Conservation (phyloP, 2,797 vertebrate genomes). For the Lerista edwardsae region DNA sequence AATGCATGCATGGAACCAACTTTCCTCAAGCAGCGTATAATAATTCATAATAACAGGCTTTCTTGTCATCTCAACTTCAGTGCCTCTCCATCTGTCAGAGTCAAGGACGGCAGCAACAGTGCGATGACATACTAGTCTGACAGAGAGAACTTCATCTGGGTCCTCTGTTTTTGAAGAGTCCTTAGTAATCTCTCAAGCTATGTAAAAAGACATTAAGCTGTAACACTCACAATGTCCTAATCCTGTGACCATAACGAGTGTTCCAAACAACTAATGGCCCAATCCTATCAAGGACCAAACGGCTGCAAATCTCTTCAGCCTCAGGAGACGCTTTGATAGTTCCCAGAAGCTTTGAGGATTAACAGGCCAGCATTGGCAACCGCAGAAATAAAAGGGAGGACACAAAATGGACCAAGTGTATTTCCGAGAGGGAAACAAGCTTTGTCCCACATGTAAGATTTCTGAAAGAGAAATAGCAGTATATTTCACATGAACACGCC, state of each 20-base stretch:
- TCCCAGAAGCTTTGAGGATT: too few species aligned
- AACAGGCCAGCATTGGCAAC: too few species aligned
- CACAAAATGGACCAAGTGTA: too few species aligned
- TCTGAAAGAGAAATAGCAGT: too few species aligned
- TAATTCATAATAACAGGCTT: constrained; percentile 33
- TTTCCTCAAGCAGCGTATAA: constrained; percentile 1
- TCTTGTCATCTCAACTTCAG: constrained; percentile 48
- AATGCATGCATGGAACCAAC: neutral
- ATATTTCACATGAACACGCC: too few species aligned
- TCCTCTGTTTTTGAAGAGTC: constrained; percentile 16
- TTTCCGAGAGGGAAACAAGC: too few species aligned
- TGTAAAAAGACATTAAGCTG: neutral
- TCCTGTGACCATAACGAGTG: neutral
- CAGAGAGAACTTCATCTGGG: constrained; percentile 11
- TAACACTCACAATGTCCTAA: neutral
- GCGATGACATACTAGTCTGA: constrained; percentile 9
- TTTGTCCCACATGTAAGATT: too few species aligned
- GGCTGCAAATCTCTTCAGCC: too few species aligned
- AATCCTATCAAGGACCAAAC: too few species aligned
- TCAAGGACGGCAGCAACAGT: neutral
- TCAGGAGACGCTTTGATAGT: too few species aligned
- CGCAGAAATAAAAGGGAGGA: too few species aligned
- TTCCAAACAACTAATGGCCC: neutral
- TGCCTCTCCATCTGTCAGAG: constrained; percentile 39
- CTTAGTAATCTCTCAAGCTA: neutral